phyloP scores from a whole-genome alignment of 2,797 vertebrate species.

The Harpagifer antarcticus region DNA sequence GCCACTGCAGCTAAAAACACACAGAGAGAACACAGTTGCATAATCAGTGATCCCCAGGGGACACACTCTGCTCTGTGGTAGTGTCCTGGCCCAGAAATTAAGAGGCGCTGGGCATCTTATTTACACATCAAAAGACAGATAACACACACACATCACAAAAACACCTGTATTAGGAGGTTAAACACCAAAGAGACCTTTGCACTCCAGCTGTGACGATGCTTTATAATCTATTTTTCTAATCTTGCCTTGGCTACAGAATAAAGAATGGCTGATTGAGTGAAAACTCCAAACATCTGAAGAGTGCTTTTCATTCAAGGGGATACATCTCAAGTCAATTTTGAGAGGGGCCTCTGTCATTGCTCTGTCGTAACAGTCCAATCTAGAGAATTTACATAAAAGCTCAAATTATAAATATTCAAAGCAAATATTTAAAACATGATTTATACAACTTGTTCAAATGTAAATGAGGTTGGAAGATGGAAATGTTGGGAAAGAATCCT shows the following conservation, averaged over 20 bases:
- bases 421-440: constrained; percentile 14
- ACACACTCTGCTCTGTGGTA: constrained; percentile 35
- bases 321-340: constrained; percentile 23
- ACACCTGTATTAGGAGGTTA: constrained; percentile 30
- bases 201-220: background rate
- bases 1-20: constrained; percentile 93
- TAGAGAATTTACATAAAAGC: constrained; percentile 13
- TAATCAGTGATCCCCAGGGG: constrained; percentile 32
- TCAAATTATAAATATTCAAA: constrained; percentile 12
- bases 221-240: constrained; percentile 1
- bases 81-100: constrained; percentile 42
- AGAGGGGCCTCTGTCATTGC: background rate
- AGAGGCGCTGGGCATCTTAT: constrained; percentile 49
- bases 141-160: constrained; percentile 18
- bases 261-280: constrained; percentile 38
- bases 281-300: constrained; percentile 42
- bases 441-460: constrained; percentile 10
- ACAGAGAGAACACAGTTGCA: constrained; percentile 57
- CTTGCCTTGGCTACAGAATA: constrained; percentile 13
- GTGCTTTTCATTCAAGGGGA: constrained; percentile 16
- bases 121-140: constrained; percentile 60
- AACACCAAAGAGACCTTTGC: constrained; percentile 35
- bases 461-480: constrained; percentile 14
- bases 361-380: background rate
- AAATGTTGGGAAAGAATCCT: background rate